Percentiles rank a stretch among this genome's conserved stretches.
Evolutionary conservation across 1,140 invertebrate genomes (phyloP).

Genomic region (Drosophila repleta): DNA sequence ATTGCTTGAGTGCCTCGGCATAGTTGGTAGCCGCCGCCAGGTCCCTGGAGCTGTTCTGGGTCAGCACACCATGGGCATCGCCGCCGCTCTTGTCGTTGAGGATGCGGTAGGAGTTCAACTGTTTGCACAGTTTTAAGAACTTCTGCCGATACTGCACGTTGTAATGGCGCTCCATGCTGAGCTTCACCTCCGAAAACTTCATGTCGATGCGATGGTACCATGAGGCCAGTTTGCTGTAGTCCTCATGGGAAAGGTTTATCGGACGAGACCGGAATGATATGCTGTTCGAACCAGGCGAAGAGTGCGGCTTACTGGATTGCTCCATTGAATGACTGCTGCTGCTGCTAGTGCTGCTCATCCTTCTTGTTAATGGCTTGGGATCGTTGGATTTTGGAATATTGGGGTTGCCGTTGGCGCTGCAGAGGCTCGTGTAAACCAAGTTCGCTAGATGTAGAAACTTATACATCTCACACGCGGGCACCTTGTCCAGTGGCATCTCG

Average conservation of each 20-base stretch:
- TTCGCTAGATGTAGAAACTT: constrained; percentile 58
- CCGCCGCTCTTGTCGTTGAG: constrained; percentile 44
- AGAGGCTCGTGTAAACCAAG: constrained; percentile 31
- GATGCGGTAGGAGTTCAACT: constrained; percentile 31
- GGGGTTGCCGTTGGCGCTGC: not conserved
- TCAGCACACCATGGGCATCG: constrained; percentile 27
- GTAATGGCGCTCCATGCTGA: constrained; percentile 52
- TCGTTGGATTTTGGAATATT: not conserved
- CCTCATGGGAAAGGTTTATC: constrained; percentile 33
- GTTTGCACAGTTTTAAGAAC: constrained; percentile 35
- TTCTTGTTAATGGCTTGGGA: not conserved
- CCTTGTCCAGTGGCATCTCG: constrained; percentile 53
- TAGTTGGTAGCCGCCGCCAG: constrained; percentile 16
- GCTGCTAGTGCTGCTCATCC: not conserved
- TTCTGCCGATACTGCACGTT: constrained; percentile 46
- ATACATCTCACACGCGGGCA: constrained; percentile 21
- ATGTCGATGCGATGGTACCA: constrained; percentile 68
- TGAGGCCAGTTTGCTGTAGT: constrained; percentile 46
- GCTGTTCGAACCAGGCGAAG: not conserved
- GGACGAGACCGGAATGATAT: constrained; percentile 1
- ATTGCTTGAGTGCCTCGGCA: constrained; percentile 22
- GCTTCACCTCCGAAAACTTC: constrained; percentile 48
- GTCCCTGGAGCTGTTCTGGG: not conserved
- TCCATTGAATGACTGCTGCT: constrained; percentile 1
- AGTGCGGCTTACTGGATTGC: not conserved